These are phyloP conservation scores for Toxotes lorentzi DNA, from an alignment of 2,797 vertebrate genomes.

Conservation along the genomic window DNA sequence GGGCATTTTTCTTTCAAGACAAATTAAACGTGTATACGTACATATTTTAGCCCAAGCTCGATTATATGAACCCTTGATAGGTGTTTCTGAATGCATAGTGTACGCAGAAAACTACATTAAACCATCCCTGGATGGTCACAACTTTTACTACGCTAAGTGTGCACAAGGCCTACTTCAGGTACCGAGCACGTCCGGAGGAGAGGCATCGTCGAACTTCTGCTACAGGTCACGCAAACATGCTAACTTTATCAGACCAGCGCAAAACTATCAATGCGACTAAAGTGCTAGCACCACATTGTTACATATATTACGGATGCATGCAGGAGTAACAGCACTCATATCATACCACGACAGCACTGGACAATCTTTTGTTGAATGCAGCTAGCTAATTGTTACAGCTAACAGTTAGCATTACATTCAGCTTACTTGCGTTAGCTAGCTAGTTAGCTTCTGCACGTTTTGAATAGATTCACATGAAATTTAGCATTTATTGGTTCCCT, in stretches of 20 bases:
- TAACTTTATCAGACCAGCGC: slow-evolving; percentile 54
- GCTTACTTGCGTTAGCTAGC: slow-evolving; percentile 71
- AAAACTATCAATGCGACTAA: slow-evolving; percentile 14
- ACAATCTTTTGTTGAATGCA: slow-evolving; percentile 77
- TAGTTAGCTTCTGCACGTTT: slow-evolving; percentile 79
- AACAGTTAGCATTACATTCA: slow-evolving; percentile 62
- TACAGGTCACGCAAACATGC: slow-evolving; percentile 76
- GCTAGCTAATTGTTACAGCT: slow-evolving; percentile 71
- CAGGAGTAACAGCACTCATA: background rate
- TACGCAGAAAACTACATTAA: slow-evolving; percentile 11
- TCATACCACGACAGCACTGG: slow-evolving; percentile 20
- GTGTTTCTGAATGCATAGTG: background rate
- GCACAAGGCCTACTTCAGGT: slow-evolving; percentile 81
- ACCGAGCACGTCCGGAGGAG: slow-evolving; percentile 77
- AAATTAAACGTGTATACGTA: background rate
- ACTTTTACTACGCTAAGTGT: slow-evolving; percentile 75
- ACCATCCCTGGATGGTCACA: slow-evolving; percentile 56
- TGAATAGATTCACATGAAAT: slow-evolving; percentile 52
- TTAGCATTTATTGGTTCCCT: slow-evolving; percentile 9
- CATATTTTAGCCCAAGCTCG: background rate
- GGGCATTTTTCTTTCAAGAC: background rate
- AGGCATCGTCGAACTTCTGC: slow-evolving; percentile 80
- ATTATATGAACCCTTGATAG: background rate
- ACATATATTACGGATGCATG: background rate
- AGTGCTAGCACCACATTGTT: background rate